Percentiles rank a stretch among this genome's conserved stretches.
Evolutionary conservation across 1,140 invertebrate genomes (phyloP).

Genomic region (Lordiphosa stackelbergi): DNA sequence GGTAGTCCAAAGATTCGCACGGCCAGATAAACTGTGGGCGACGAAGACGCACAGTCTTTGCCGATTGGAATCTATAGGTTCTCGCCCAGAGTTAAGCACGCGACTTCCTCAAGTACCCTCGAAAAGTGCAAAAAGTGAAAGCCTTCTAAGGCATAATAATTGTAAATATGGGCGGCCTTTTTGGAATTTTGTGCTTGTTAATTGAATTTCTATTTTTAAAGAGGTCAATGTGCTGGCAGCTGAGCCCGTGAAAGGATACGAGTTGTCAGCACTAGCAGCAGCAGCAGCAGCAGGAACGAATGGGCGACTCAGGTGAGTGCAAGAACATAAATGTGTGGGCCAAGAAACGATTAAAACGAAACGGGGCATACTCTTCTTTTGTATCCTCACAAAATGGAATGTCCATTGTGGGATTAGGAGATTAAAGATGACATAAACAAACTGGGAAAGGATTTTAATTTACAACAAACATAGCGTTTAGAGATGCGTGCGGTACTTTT

Average conservation of each 20-base stretch:
- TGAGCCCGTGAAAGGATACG: slow-evolving; percentile 24
- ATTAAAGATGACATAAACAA: no score
- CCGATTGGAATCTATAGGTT: slow-evolving; percentile 60
- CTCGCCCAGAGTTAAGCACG: slow-evolving; percentile 46
- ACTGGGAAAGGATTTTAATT: no score
- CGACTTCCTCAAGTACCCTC: slow-evolving; percentile 33
- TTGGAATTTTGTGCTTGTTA: slow-evolving; percentile 24
- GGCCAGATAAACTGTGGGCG: slow-evolving; percentile 30
- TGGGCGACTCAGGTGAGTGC: slow-evolving; percentile 63
- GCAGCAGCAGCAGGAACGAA: slow-evolving; percentile 14
- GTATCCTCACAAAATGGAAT: no score
- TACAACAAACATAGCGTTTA: no score
- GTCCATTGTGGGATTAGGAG: no score
- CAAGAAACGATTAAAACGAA: background rate
- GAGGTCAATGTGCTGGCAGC: slow-evolving; percentile 36
- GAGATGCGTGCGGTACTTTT: no score
- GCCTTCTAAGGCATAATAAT: slow-evolving; percentile 16
- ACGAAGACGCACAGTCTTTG: slow-evolving; percentile 34
- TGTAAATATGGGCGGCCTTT: slow-evolving; percentile 9
- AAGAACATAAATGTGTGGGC: slow-evolving; percentile 38
- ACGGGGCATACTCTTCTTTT: no score
- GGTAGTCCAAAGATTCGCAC: slow-evolving; percentile 27
- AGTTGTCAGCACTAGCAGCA: slow-evolving; percentile 12
- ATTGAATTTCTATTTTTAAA: slow-evolving; percentile 70
- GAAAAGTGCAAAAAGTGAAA: slow-evolving; percentile 55